phyloP scores from a whole-genome alignment of 1,140 invertebrate genomes.

The Drosophila kohkoa region DNA sequence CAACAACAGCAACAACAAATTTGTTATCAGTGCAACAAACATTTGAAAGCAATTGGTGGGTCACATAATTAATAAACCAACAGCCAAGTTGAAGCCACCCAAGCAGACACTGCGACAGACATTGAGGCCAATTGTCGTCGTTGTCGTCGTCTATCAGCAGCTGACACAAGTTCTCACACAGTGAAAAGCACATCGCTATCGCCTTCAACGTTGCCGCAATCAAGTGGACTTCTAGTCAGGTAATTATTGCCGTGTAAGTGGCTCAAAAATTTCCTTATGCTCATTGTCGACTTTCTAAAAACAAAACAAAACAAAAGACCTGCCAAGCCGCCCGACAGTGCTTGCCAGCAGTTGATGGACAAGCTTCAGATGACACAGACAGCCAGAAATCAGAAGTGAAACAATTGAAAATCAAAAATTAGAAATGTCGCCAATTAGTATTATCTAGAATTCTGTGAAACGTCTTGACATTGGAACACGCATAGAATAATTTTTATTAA shows the following conservation, averaged over 20 bases:
- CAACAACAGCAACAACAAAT: conserved; percentile 8
- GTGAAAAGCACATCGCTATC: neutral
- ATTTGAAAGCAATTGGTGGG: conserved; percentile 21
- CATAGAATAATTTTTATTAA: too few species aligned
- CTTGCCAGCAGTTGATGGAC: conserved; percentile 13
- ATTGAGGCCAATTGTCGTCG: conserved; percentile 3
- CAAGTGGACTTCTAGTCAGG: conserved; percentile 7
- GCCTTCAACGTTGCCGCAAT: too few species aligned
- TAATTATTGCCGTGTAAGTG: conserved; percentile 33
- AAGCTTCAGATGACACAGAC: neutral
- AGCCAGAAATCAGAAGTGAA: too few species aligned
- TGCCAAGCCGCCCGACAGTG: conserved; percentile 1
- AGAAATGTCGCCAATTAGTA: too few species aligned
- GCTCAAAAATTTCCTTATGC: conserved; percentile 25
- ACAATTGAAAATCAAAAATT: too few species aligned
- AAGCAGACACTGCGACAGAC: conserved; percentile 4
- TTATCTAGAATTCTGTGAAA: too few species aligned
- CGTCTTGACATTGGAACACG: too few species aligned
- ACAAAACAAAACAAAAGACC: conserved; percentile 17
- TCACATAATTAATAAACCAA: conserved; percentile 48
- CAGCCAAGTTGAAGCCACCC: conserved; percentile 5
- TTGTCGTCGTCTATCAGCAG: conserved; percentile 36
- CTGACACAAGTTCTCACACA: conserved; percentile 49
- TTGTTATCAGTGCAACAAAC: conserved; percentile 11
- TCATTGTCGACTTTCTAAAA: conserved; percentile 40